phyloP scores from a whole-genome alignment of 2,797 vertebrate genomes.

The Microctenopoma steveboyesi region DNA sequence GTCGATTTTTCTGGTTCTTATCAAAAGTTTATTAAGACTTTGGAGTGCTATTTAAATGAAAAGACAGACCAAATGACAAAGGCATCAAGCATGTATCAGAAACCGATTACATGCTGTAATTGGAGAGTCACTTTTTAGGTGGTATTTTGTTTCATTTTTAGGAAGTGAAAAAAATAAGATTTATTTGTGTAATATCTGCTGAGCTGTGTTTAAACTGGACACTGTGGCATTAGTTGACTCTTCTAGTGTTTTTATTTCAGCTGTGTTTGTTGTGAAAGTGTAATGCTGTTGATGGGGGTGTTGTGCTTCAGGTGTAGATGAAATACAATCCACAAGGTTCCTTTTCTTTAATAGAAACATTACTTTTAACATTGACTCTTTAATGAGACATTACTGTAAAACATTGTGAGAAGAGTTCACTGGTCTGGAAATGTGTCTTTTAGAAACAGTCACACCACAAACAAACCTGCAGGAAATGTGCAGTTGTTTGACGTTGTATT shows the following conservation, averaged over 20 bases:
- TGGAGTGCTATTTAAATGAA: neutral
- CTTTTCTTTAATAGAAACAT: slow-evolving; percentile 1
- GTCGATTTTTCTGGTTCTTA: slow-evolving; percentile 29
- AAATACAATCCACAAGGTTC: neutral
- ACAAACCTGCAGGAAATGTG: no score
- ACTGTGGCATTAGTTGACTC: neutral
- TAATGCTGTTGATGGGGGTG: accelerated
- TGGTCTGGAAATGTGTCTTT: slow-evolving; percentile 11
- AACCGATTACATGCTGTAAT: slow-evolving; percentile 1
- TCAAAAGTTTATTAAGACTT: neutral
- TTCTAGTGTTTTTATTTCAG: neutral
- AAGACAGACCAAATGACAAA: neutral
- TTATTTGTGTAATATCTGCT: neutral
- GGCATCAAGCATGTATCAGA: neutral
- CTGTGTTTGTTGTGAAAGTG: neutral
- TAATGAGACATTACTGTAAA: neutral
- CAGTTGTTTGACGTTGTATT: no score
- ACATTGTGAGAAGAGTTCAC: neutral
- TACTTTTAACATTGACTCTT: neutral
- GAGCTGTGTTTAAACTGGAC: neutral
- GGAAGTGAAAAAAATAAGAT: neutral
- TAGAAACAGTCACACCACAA: neutral
- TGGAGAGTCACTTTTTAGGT: neutral
- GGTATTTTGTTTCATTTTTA: neutral
- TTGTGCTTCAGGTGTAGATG: neutral